Conservation (phyloP, 2,888 invertebrate species). For the Caenorhabditis imperialis region DNA sequence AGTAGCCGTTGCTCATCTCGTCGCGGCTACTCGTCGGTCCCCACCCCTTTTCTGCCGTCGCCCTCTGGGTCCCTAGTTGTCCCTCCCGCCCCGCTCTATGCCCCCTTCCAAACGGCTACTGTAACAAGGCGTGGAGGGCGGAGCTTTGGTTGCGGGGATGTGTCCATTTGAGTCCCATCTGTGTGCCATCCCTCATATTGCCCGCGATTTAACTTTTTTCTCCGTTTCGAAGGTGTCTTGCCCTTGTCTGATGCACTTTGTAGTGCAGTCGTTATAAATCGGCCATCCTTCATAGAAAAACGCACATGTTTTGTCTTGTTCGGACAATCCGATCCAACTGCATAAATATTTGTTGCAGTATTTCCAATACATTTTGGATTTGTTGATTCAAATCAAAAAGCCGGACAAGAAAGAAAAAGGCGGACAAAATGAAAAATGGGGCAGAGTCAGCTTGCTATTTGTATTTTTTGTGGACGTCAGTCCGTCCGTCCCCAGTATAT, state of each 20-base stretch:
- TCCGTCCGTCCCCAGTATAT: constrained; percentile 8
- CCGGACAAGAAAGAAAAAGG: too few species aligned
- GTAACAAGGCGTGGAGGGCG: constrained; percentile 38
- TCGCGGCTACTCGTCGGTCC: constrained; percentile 35
- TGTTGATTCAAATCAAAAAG: too few species aligned
- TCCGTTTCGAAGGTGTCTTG: too few species aligned
- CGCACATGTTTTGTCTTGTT: not conserved
- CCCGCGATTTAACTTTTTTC: constrained; percentile 26
- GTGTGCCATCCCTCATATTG: too few species aligned
- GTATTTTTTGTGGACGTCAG: constrained; percentile 16
- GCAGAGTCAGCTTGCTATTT: too few species aligned
- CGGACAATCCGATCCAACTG: constrained; percentile 31
- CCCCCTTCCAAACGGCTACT: constrained; percentile 28
- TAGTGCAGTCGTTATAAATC: constrained; percentile 10
- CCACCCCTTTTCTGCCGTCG: constrained; percentile 22
- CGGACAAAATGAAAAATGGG: too few species aligned
- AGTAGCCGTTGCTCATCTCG: constrained; percentile 43
- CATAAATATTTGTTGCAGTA: constrained; percentile 43
- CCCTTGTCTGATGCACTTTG: not conserved
- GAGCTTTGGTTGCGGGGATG: constrained; percentile 31
- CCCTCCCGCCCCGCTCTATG: constrained; percentile 23
- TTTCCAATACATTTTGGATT: constrained; percentile 14
- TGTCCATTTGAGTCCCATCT: constrained; percentile 4
- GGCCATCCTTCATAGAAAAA: constrained; percentile 31
- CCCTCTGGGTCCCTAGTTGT: constrained; percentile 26